Conservation (phyloP, 1,140 invertebrate genomes). For the Catajapyx aquilonaris region DNA sequence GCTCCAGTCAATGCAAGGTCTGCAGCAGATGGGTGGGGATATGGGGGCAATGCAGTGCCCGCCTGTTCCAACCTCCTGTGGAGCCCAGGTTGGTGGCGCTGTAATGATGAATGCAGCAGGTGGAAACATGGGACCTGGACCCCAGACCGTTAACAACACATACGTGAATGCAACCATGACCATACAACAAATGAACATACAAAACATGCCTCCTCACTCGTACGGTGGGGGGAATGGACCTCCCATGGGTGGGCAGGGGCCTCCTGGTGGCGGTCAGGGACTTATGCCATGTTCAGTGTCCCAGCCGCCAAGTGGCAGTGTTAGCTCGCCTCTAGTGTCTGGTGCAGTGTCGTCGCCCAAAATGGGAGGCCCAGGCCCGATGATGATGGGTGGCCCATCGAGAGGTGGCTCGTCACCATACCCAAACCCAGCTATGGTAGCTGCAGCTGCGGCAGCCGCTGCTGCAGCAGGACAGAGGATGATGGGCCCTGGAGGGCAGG, state of each 20-base stretch:
- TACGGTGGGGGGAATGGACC: conserved; percentile 23
- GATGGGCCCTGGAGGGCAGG: no score
- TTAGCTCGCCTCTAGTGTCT: no score
- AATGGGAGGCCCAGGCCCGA: conserved; percentile 15
- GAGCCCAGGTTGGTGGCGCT: conserved; percentile 1
- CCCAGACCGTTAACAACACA: conserved; percentile 28
- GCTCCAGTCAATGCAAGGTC: conserved; percentile 18
- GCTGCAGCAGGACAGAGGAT: conserved; percentile 15
- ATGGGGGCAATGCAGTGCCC: background rate
- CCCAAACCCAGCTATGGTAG: conserved; percentile 8
- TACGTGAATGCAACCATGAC: conserved; percentile 28
- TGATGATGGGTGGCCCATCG: conserved; percentile 20
- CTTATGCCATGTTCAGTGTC: no score
- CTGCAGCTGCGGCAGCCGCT: no score
- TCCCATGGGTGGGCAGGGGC: conserved; percentile 21
- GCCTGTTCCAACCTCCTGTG: background rate
- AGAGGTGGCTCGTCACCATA: conserved; percentile 20
- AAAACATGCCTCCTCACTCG: conserved; percentile 18
- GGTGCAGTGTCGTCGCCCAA: conserved; percentile 16
- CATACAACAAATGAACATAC: conserved; percentile 29
- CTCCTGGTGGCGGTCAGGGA: conserved; percentile 5
- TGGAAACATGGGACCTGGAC: conserved; percentile 15
- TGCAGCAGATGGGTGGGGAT: conserved; percentile 1
- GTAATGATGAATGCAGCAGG: conserved; percentile 14
- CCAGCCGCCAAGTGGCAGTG: no score